Conservation (phyloP, 2,888 invertebrate genomes). For the Theristus sp. region DNA sequence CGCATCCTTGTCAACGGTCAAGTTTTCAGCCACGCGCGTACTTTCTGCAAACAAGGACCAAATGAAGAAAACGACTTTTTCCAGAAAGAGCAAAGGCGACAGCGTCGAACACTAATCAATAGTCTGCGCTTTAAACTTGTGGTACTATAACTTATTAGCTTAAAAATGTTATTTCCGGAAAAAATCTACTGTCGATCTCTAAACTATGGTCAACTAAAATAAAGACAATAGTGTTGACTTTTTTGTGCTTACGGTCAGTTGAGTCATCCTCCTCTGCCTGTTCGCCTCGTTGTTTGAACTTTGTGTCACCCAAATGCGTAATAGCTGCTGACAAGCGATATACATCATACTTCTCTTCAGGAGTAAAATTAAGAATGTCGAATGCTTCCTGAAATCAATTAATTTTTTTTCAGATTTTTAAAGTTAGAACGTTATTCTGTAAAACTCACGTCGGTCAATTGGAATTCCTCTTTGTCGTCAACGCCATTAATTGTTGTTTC, state of each 20-base stretch:
- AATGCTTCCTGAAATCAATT: constrained; percentile 62
- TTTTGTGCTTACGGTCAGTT: constrained; percentile 24
- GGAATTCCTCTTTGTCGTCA: constrained; percentile 79
- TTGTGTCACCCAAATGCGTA: constrained; percentile 98
- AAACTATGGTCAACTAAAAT: too few relatives aligned
- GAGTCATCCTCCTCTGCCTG: constrained; percentile 78
- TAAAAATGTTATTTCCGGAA: too few relatives aligned
- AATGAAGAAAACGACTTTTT: background rate
- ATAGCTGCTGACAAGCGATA: constrained; percentile 91
- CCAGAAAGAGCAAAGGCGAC: too few relatives aligned
- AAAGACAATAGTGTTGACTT: too few relatives aligned
- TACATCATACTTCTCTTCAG: constrained; percentile 80
- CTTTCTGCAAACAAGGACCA: background rate
- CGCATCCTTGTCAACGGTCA: constrained; percentile 17
- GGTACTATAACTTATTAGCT: too few relatives aligned
- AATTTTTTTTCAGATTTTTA: background rate
- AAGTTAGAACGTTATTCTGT: background rate
- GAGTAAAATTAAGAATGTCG: constrained; percentile 92
- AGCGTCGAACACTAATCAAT: too few relatives aligned
- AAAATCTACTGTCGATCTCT: too few relatives aligned
- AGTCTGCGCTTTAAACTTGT: too few relatives aligned
- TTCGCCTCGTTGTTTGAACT: constrained; percentile 99
- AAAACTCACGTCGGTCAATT: constrained; percentile 18
- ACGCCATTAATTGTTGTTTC: constrained; percentile 71
- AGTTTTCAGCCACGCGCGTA: constrained; percentile 12